Percentiles rank a stretch among this genome's conserved stretches.
phyloP scores from a whole-genome alignment of 2,113 vertebrate genomes.

The Trogon melanurus region DNA sequence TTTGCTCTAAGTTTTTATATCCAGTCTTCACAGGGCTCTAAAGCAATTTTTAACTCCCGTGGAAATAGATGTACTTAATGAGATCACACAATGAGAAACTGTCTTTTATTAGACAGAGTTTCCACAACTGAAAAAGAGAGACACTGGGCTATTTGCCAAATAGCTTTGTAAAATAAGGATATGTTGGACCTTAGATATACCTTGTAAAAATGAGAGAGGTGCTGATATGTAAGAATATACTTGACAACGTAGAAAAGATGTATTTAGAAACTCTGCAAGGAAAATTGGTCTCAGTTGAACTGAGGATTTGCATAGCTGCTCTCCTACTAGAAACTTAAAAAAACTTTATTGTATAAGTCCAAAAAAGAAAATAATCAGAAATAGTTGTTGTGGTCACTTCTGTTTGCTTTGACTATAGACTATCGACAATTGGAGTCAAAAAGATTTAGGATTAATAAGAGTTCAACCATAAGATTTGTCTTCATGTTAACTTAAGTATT shows the following conservation, averaged over 20 bases:
- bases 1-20: neutral
- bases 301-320: neutral
- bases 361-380: neutral
- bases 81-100: neutral
- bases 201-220: neutral
- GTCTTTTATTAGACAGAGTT: neutral
- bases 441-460: neutral
- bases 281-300: neutral
- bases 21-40: neutral
- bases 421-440: neutral
- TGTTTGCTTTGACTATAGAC: neutral
- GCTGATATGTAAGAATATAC: neutral
- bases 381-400: neutral
- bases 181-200: neutral
- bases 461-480: neutral
- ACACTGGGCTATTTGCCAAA: neutral
- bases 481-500: neutral
- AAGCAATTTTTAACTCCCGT: neutral
- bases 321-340: neutral
- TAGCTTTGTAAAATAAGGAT: neutral
- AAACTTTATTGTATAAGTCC: neutral
- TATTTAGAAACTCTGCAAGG: neutral
- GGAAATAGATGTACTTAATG: neutral
- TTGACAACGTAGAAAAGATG: neutral
- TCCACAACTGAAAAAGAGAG: neutral